Percentiles rank a stretch among this genome's conserved stretches.
These are phyloP conservation scores for Drosophila mimica DNA, from an alignment of 2,888 invertebrate species.

Conservation along the genomic window DNA sequence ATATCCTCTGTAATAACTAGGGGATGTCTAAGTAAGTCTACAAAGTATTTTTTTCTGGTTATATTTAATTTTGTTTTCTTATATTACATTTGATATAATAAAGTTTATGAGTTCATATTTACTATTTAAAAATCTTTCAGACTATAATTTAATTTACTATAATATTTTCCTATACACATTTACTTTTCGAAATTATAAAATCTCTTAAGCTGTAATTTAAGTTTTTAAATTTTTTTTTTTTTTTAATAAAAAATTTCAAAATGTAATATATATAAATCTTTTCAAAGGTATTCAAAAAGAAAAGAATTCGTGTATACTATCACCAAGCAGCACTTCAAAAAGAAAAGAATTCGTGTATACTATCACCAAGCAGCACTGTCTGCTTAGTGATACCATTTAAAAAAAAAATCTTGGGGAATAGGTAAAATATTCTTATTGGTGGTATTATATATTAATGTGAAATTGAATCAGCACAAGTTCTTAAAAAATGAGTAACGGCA, in stretches of 20 bases:
- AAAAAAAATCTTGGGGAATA: too few relatives aligned
- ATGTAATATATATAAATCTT: neutral
- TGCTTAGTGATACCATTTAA: too few relatives aligned
- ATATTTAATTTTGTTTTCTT: neutral
- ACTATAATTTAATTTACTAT: too few relatives aligned
- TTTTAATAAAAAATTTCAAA: neutral
- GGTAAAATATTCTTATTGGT: neutral
- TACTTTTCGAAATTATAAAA: neutral
- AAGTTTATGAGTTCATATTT: neutral
- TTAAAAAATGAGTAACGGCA: neutral
- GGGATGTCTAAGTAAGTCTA: neutral
- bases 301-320: too few relatives aligned
- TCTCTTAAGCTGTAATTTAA: neutral
- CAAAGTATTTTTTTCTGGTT: neutral
- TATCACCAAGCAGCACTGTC: too few relatives aligned
- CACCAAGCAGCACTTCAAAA: too few relatives aligned
- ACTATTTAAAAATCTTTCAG: neutral
- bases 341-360: too few relatives aligned
- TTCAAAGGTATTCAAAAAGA: neutral
- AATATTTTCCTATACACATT: neutral
- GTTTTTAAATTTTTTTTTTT: neutral
- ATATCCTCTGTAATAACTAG: neutral
- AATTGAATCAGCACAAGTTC: too few relatives aligned
- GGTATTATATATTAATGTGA: too few relatives aligned
- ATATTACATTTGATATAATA: neutral